Evolutionary conservation across 2,113 vertebrate genomes (phyloP).

Genomic region (Perca flavescens): DNA sequence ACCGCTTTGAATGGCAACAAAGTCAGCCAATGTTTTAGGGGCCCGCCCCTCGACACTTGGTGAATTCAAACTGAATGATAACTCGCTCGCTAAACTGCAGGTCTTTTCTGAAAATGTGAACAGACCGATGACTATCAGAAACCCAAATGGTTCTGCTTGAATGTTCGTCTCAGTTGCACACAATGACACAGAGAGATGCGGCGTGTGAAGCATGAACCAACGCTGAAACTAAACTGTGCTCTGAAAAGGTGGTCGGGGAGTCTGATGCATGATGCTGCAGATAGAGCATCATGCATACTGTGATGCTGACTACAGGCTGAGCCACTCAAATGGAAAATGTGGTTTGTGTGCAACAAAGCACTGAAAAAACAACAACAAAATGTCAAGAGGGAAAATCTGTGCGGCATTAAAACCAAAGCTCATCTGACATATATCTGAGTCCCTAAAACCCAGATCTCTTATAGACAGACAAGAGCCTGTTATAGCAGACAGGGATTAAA

Average conservation of each 20-base stretch:
- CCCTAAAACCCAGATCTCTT: constrained; percentile 65
- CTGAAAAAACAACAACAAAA: constrained; percentile 46
- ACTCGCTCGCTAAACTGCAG: constrained; percentile 16
- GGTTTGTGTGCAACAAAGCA: constrained; percentile 66
- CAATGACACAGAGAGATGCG: constrained; percentile 26
- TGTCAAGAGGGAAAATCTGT: constrained; percentile 61
- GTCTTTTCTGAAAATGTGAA: constrained; percentile 12
- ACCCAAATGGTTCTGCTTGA: constrained; percentile 11
- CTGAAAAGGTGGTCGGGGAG: background rate
- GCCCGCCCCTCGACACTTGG: constrained; percentile 28
- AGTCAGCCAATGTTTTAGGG: constrained; percentile 42
- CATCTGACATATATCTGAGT: constrained; percentile 66
- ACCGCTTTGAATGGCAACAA: constrained; percentile 34
- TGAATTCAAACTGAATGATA: constrained; percentile 49
- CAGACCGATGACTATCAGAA: constrained; percentile 13
- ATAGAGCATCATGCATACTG: constrained; percentile 26
- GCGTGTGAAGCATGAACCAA: constrained; percentile 1
- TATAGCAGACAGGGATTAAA: constrained; percentile 54
- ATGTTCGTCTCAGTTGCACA: constrained; percentile 30
- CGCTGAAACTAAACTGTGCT: background rate
- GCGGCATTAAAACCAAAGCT: constrained; percentile 55
- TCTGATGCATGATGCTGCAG: constrained; percentile 26
- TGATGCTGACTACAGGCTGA: constrained; percentile 30
- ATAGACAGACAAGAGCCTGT: constrained; percentile 58
- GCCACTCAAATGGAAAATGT: constrained; percentile 67